Evolutionary conservation across 1,140 invertebrate species (phyloP).

Genomic region (Parapsyche elsis): DNA sequence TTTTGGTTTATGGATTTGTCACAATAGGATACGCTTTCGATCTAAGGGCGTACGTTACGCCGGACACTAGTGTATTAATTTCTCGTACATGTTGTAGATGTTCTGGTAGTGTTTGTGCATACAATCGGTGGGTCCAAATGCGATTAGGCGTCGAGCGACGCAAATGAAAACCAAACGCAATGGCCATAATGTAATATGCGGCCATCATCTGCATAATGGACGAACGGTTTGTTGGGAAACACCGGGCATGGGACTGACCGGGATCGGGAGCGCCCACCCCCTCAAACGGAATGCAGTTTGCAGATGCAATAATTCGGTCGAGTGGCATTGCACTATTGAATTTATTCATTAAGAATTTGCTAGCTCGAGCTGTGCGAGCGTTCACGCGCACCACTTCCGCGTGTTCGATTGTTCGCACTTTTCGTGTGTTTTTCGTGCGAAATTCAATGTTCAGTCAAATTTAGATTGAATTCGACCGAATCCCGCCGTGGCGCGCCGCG

Average conservation of each 20-base stretch:
- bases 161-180: constrained; percentile 50
- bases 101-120: not conserved
- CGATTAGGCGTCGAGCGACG: constrained; percentile 15
- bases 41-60: too few species aligned
- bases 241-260: not conserved
- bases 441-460: constrained; percentile 12
- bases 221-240: constrained; percentile 48
- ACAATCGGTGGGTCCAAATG: not conserved
- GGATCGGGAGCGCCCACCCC: not conserved
- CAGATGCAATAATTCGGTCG: too few species aligned
- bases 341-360: too few species aligned
- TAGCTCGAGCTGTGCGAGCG: too few species aligned
- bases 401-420: too few species aligned
- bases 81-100: not conserved
- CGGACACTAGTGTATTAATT: too few species aligned
- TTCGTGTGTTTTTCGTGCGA: not conserved
- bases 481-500: not conserved
- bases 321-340: too few species aligned
- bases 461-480: constrained; percentile 38
- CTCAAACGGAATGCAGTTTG: not conserved
- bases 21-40: too few species aligned
- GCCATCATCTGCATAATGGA: constrained; percentile 52
- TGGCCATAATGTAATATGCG: constrained; percentile 48
- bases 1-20: too few species aligned
- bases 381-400: too few species aligned